phyloP scores from a whole-genome alignment of 2,888 invertebrate genomes.

The Heliothis peltigera region DNA sequence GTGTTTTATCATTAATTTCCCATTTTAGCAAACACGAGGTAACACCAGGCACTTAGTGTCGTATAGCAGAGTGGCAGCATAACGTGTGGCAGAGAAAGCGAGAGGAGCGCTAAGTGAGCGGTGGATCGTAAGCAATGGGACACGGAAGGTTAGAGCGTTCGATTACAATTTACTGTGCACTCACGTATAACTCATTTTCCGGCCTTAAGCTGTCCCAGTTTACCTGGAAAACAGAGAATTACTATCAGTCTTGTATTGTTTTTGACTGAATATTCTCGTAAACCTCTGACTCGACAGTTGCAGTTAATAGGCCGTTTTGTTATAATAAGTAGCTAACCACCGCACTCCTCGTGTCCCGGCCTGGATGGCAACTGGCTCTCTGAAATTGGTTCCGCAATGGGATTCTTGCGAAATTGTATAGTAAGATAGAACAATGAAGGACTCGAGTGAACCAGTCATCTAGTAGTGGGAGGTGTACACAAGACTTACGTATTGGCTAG shows the following conservation, averaged over 20 bases:
- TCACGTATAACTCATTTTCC: slow-evolving; percentile 90
- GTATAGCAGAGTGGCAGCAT: slow-evolving; percentile 60
- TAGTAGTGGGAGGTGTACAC: slow-evolving; percentile 41
- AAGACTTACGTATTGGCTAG: slow-evolving; percentile 87
- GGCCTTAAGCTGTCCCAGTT: slow-evolving; percentile 90
- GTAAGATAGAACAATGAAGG: slow-evolving; percentile 10
- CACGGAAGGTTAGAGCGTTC: slow-evolving; percentile 73
- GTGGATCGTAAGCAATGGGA: slow-evolving; percentile 72
- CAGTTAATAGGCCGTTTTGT: slow-evolving; percentile 43
- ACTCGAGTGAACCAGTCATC: slow-evolving; percentile 28
- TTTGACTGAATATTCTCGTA: slow-evolving; percentile 78
- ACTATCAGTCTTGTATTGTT: slow-evolving; percentile 78
- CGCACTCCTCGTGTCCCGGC: slow-evolving; percentile 54
- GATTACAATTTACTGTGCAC: slow-evolving; percentile 77
- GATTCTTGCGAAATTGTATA: slow-evolving; percentile 18
- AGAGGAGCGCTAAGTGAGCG: slow-evolving; percentile 66
- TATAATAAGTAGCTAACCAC: slow-evolving; percentile 41
- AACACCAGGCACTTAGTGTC: slow-evolving; percentile 60
- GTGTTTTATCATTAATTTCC: slow-evolving; percentile 54
- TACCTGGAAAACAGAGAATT: slow-evolving; percentile 88
- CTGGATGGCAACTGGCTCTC: slow-evolving; percentile 30
- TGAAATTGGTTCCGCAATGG: slow-evolving; percentile 15
- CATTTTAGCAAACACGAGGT: slow-evolving; percentile 59
- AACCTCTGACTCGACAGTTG: slow-evolving; percentile 38
- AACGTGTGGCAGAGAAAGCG: slow-evolving; percentile 67